Evolutionary conservation across 2,888 invertebrate genomes (phyloP), one percentile per base, ranked within the genome.

Genomic region (Elgonia sp.): DNA sequence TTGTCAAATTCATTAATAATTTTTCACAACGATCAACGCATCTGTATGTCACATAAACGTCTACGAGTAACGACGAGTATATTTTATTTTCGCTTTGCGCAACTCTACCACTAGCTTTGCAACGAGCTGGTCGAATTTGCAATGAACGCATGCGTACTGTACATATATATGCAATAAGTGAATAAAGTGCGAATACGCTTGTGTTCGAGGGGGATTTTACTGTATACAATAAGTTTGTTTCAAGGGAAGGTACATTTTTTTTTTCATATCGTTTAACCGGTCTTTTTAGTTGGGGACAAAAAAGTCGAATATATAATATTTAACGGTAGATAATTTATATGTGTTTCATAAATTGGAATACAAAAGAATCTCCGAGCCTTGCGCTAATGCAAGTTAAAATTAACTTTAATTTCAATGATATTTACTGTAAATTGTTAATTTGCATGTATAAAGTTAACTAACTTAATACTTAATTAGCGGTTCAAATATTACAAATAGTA

Each of bases 71-170:
- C 69, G 69, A 53, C 50, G 20, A 53, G 50, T 16, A 8, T 53
- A 67, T 69, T 69, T 50, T 69, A 53, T 50, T 69, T 69, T 69
- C 29, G 69, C 40, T 69, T 40, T 69, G 69, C 69, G 69, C 69
- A 69, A 42, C 50, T 69, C 69, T 53, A 37, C 69, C 53, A 69
- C 69, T 69, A 53, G 69, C 69, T 69, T 69, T 9, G 37, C 29
- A 20, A 42, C 37, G 29, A 53, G 18, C 69, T 69, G 69, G 69
- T 69, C 69, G 69, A 69, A 69, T 37, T 18, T 53, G 50, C 69
- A 69, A 53, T n/a, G 53, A 69, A 69, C 69, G 69, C 69, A 69
- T 69, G 69, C 69, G 69, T 69, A 69, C 29, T 29, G 67, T 67
- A 20, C 57, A 9, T 7, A 57, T 8, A 62, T 8, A 62, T 62